Evolutionary conservation across 2,113 vertebrate species (phyloP), one percentile per base, ranked within the genome.

Genomic region (Petrocephalus zakoni): DNA sequence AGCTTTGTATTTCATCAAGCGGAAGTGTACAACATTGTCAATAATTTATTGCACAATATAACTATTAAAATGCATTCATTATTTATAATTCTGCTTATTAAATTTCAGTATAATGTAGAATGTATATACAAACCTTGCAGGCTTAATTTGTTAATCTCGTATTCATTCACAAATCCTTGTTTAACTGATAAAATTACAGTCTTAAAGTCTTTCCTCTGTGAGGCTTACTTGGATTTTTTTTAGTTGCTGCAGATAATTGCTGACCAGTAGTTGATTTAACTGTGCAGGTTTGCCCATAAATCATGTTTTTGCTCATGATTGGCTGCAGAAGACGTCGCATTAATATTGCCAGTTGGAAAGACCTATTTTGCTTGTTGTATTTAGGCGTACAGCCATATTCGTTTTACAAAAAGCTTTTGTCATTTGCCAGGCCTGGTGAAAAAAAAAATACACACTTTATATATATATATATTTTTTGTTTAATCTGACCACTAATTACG

Each of bases 381-480:
- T 34, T 55, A 34, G 52, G n/a, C n/a, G 29, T 29, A 34, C 37
- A 86, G 49, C 51, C 52, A 55, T 86, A 47, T 52, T 52, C 49
- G 29, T 29, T 86, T 56, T 25, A n/a, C 46, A 52, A 85, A 85
- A 25, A 85, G 49, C 46, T 52, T 52, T 85, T 55, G n/a, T 86
- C 25, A 86, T 86, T 86, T 86, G 52, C 51, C 52, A 85, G 82
- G 82, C 49, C 22, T 25, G 82, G 46, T 68, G 61, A n/a, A 68
- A 29, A 68, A 61, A 64, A 64, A 64, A 22, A 61, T 21, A 61
- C 56, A 61, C 56, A 61, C 0, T 1, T 2, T 29, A 68, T 29
- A 29, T n/a, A 68, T 68, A n/a, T 5, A 78, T 17, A n/a, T n/a
- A n/a, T 78, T 42, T 78, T 78, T 42, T 42, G 11, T 78, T 78